Conservation (phyloP, 2,888 invertebrate species). For the Hermaeophaga mercurialis region DNA sequence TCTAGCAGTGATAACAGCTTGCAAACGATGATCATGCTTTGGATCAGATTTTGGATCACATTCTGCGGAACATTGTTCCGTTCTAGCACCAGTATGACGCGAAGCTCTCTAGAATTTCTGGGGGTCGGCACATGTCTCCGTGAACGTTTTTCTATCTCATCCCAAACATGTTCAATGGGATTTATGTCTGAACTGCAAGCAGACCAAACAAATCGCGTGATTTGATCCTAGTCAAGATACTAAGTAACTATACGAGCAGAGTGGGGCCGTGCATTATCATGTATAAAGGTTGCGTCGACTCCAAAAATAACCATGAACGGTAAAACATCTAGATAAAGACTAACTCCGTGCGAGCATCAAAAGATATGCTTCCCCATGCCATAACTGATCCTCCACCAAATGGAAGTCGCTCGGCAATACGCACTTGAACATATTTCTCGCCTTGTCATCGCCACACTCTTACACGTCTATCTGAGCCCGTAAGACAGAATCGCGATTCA, state of each 20-base stretch:
- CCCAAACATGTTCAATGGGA: conserved; percentile 9
- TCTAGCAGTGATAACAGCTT: too few species aligned
- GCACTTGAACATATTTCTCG: background rate
- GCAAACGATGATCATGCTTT: background rate
- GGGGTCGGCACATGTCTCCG: background rate
- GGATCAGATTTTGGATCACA: background rate
- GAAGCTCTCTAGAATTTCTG: background rate
- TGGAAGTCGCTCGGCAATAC: background rate
- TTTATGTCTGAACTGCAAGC: conserved; percentile 1
- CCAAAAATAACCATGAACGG: background rate
- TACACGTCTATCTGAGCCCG: background rate
- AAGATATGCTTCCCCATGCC: conserved; percentile 8
- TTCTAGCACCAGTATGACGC: background rate
- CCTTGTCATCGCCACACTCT: background rate
- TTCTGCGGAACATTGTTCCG: too few species aligned
- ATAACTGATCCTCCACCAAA: conserved; percentile 11
- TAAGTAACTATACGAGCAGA: background rate
- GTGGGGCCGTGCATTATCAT: too few species aligned
- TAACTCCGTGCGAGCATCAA: conserved; percentile 7
- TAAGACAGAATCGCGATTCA: background rate
- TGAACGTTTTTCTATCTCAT: background rate
- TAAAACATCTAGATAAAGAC: background rate
- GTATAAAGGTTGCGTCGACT: background rate
- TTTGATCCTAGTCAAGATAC: background rate
- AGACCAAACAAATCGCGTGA: background rate